These are phyloP conservation scores for Drosophila sturtevanti DNA, from an alignment of 1,140 invertebrate genomes.

Conservation along the genomic window DNA sequence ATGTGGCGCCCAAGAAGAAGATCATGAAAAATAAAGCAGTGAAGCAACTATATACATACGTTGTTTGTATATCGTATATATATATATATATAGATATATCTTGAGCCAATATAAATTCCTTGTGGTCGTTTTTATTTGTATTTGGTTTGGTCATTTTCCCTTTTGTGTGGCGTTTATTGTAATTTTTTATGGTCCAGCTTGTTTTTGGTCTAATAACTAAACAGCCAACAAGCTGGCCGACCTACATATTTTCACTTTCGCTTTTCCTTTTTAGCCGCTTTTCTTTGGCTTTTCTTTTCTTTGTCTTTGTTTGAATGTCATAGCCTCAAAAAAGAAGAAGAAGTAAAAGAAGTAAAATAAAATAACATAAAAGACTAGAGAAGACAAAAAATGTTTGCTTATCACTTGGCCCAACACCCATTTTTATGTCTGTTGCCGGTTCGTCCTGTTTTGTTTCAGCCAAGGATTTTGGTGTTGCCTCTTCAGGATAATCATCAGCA, in stretches of 20 bases:
- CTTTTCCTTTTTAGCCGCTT: constrained; percentile 38
- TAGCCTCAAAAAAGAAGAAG: constrained; percentile 28
- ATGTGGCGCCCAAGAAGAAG: constrained; percentile 3
- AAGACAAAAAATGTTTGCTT: constrained; percentile 48
- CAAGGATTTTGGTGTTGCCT: constrained; percentile 11
- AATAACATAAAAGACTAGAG: constrained; percentile 18
- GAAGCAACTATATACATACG: too few species aligned
- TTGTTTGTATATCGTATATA: background rate
- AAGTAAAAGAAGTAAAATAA: constrained; percentile 46
- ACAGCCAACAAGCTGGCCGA: constrained; percentile 25
- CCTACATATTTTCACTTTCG: constrained; percentile 51
- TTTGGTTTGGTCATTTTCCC: constrained; percentile 36
- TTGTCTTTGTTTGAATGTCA: constrained; percentile 4
- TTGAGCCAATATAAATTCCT: constrained; percentile 66
- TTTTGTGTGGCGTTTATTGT: constrained; percentile 60
- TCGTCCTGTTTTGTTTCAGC: constrained; percentile 38
- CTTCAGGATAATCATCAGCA: constrained; percentile 70
- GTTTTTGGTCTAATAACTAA: constrained; percentile 60
- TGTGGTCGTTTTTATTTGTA: constrained; percentile 63
- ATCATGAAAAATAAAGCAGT: background rate
- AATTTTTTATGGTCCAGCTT: constrained; percentile 65
- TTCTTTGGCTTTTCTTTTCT: background rate
- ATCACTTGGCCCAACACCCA: constrained; percentile 52
- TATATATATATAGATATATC: constrained; percentile 36
- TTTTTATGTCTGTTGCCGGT: constrained; percentile 47